These are phyloP conservation scores for Dasypolia templi DNA, from an alignment of 2,888 invertebrate species.

Conservation along the genomic window DNA sequence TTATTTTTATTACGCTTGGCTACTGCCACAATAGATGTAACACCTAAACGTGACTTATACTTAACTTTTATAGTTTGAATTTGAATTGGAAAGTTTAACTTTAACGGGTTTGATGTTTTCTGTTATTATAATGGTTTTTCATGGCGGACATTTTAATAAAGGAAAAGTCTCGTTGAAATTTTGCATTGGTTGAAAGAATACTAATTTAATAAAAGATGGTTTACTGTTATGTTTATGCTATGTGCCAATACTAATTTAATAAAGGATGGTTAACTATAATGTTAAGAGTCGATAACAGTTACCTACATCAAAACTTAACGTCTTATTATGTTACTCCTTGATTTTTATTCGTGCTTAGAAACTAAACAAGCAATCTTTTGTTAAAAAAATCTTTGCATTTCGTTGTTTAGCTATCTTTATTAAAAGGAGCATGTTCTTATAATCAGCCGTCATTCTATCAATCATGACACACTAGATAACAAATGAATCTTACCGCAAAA, in stretches of 20 bases:
- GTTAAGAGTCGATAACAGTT: conserved; percentile 1
- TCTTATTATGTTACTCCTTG: neutral
- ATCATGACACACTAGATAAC: neutral
- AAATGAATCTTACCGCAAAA: neutral
- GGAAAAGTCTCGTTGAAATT: conserved; percentile 32
- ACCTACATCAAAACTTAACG: conserved; percentile 1
- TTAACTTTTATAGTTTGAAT: conserved; percentile 66
- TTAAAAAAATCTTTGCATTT: neutral
- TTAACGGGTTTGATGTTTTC: conserved; percentile 60
- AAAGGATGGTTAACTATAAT: conserved; percentile 30
- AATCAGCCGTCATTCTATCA: neutral
- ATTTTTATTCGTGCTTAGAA: neutral
- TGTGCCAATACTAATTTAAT: conserved; percentile 32
- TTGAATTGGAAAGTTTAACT: conserved; percentile 65
- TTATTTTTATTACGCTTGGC: conserved; percentile 74
- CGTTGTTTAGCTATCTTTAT: neutral
- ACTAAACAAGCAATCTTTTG: neutral
- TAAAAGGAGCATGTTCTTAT: neutral
- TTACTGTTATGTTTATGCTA: conserved; percentile 31
- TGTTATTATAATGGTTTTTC: conserved; percentile 60
- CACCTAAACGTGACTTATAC: conserved; percentile 73
- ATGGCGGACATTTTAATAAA: conserved; percentile 50
- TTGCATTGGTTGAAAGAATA: conserved; percentile 22
- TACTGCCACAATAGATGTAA: conserved; percentile 65
- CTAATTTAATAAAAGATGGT: conserved; percentile 24